These are phyloP conservation scores for Branchinecta lindahli DNA, from an alignment of 1,140 invertebrate species.

Conservation along the genomic window DNA sequence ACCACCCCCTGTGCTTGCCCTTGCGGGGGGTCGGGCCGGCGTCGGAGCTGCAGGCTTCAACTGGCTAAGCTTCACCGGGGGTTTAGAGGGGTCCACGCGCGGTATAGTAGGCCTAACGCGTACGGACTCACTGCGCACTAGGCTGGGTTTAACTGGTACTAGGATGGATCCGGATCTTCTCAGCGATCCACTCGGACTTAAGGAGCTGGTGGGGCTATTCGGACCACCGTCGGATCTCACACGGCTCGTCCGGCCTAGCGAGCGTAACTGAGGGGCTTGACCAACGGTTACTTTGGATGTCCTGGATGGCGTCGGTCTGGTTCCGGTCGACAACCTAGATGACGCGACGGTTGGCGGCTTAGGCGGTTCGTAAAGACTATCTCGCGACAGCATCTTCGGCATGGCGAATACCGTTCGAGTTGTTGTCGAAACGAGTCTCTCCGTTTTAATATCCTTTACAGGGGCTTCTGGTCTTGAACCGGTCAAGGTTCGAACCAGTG, in stretches of 20 bases:
- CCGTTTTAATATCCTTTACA: not conserved
- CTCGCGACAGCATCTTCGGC: not conserved
- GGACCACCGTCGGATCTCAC: not conserved
- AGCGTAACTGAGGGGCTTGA: not conserved
- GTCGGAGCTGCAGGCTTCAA: slow-evolving; percentile 11
- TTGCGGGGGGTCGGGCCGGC: slow-evolving; percentile 9
- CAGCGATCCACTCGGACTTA: not conserved
- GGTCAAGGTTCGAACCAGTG: not conserved
- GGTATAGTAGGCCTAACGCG: slow-evolving; percentile 22
- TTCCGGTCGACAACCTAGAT: not conserved
- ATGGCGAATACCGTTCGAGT: not conserved
- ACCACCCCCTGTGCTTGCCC: not conserved
- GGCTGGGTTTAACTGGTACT: slow-evolving; percentile 10
- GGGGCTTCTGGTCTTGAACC: not conserved
- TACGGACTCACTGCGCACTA: slow-evolving; percentile 15
- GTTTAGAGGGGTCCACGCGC: not conserved
- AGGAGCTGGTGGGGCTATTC: not conserved
- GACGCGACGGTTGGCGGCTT: not conserved
- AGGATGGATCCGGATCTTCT: slow-evolving; percentile 6
- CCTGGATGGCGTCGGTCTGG: not conserved
- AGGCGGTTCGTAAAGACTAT: not conserved
- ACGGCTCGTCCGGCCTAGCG: not conserved
- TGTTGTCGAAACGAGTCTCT: not conserved
- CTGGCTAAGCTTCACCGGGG: slow-evolving; percentile 14
- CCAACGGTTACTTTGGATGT: not conserved